These are phyloP conservation scores for Cenopis cana DNA, from an alignment of 2,888 invertebrate genomes.

Conservation along the genomic window DNA sequence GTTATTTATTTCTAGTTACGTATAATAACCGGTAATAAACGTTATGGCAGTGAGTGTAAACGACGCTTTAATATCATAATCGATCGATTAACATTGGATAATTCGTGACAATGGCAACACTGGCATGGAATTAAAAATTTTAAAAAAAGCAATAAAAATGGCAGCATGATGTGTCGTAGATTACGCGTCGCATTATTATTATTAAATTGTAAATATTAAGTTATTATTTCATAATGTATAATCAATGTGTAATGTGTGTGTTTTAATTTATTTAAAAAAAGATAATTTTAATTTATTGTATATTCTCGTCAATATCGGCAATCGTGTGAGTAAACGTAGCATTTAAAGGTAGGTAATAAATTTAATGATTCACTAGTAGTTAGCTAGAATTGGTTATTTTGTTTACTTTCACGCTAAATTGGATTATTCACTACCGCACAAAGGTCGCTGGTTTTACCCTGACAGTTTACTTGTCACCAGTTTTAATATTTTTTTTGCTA, in stretches of 20 bases:
- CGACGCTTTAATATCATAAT: not conserved
- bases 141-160: conserved; percentile 11
- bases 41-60: not conserved
- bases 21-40: not conserved
- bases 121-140: not conserved
- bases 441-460: not conserved
- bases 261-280: conserved; percentile 8
- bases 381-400: not conserved
- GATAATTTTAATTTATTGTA: conserved; percentile 4
- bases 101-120: not conserved
- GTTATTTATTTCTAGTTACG: not conserved
- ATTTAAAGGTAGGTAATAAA: conserved; percentile 13
- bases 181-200: conserved; percentile 1
- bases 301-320: conserved; percentile 1
- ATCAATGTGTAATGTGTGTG: not conserved
- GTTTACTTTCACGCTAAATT: not conserved
- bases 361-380: not conserved
- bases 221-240: conserved; percentile 6
- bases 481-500: too few species aligned
- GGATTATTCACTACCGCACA: not conserved
- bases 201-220: conserved; percentile 1
- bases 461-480: too few species aligned
- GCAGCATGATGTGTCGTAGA: conserved; percentile 18
- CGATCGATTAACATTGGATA: conserved; percentile 4
- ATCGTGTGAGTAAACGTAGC: not conserved